Evolutionary conservation across 64 coral and sea anemone species (phyloP).

Genomic region (Montipora efflorescens): DNA sequence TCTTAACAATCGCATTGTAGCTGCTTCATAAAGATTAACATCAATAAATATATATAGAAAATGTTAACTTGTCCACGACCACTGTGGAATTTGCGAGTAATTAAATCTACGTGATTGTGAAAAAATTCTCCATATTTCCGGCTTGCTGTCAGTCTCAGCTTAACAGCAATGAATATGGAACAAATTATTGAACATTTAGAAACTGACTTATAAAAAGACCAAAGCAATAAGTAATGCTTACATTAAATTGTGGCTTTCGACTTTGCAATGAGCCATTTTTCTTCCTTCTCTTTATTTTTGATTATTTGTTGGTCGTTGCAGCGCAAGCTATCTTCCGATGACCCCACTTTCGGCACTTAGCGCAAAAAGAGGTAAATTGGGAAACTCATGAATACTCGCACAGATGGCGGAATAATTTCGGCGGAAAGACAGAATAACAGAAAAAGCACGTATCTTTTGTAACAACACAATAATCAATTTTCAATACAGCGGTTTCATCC

Average conservation of each 20-base stretch:
- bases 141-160: not conserved
- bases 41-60: not conserved
- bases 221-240: too few relatives aligned
- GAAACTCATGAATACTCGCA: not conserved
- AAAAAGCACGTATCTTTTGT: constrained; percentile 38
- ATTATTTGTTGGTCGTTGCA: too few relatives aligned
- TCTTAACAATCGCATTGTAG: not conserved
- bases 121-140: not conserved
- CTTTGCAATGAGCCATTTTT: too few relatives aligned
- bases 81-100: constrained; percentile 4
- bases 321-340: too few relatives aligned
- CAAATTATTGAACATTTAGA: too few relatives aligned
- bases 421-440: not conserved
- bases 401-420: not conserved
- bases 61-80: not conserved
- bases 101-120: not conserved
- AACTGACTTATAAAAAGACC: too few relatives aligned
- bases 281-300: too few relatives aligned
- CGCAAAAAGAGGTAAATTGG: too few relatives aligned
- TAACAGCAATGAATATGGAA: too few relatives aligned
- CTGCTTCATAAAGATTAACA: constrained; percentile 14
- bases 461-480: not conserved
- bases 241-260: too few relatives aligned
- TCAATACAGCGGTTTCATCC: not conserved
- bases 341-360: not conserved